Evolutionary conservation across 2,113 vertebrate species (phyloP).

Genomic region (Heptranchias perlo): DNA sequence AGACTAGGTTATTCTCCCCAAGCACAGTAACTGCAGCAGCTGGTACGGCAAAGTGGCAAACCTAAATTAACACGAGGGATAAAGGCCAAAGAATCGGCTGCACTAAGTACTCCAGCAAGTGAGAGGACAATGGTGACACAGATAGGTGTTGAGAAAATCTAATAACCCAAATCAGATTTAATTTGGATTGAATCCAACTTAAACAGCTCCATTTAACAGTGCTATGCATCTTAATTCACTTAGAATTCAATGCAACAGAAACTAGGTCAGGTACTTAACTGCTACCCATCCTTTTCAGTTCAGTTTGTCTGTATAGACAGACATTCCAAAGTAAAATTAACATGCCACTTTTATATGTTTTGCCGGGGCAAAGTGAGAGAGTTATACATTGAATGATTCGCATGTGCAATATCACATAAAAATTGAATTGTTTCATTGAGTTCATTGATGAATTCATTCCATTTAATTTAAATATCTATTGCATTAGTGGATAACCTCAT

Average conservation of each 20-base stretch:
- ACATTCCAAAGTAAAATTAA: background rate
- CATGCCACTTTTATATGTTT: background rate
- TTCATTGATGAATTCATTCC: background rate
- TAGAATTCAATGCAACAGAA: background rate
- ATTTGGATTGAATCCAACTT: background rate
- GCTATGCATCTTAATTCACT: background rate
- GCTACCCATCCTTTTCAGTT: background rate
- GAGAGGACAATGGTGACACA: background rate
- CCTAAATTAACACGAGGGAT: background rate
- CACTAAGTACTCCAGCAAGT: background rate
- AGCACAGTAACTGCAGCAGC: background rate
- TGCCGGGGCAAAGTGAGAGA: background rate
- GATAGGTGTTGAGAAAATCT: background rate
- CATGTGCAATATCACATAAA: background rate
- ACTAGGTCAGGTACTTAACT: background rate
- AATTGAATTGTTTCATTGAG: background rate
- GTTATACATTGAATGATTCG: background rate
- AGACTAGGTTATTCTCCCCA: background rate
- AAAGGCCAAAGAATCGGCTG: background rate
- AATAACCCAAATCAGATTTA: slow-evolving; percentile 11
- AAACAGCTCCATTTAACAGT: slow-evolving; percentile 3
- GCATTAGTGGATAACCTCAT: too few species aligned
- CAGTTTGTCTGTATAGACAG: background rate
- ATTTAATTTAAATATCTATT: background rate
- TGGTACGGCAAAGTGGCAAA: background rate